A percentile compares a stretch with the other conserved stretches of the same genome.
Conservation (phyloP, 2,888 invertebrate species). For the Trachelus troglodyta region DNA sequence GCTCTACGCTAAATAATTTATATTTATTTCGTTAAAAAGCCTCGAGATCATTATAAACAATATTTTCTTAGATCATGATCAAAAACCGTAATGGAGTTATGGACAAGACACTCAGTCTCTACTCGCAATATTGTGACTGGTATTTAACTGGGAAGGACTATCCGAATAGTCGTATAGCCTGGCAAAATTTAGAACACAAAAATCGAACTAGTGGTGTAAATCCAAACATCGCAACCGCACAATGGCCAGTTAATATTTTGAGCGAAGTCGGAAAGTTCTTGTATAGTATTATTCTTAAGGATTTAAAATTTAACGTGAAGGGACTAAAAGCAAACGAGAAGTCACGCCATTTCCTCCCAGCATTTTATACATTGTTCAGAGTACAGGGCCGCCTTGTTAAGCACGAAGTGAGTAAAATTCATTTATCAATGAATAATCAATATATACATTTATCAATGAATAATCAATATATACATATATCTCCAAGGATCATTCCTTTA, state of each 20-base stretch:
- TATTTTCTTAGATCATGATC: conserved; percentile 72
- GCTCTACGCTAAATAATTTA: not conserved
- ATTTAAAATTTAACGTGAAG: conserved; percentile 85
- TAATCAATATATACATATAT: no score
- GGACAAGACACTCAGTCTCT: conserved; percentile 74
- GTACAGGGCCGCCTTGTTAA: conserved; percentile 74
- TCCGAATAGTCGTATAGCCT: conserved; percentile 72
- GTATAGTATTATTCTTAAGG: conserved; percentile 86
- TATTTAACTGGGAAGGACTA: conserved; percentile 68
- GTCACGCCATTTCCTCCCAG: conserved; percentile 70
- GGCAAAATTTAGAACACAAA: conserved; percentile 75
- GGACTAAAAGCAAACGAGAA: conserved; percentile 71
- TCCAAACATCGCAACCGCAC: conserved; percentile 69
- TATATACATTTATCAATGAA: not conserved
- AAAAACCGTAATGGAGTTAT: conserved; percentile 76
- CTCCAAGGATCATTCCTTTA: not conserved
- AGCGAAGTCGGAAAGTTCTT: conserved; percentile 83
- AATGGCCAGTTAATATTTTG: conserved; percentile 77
- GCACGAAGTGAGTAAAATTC: conserved; percentile 70
- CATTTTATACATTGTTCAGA: conserved; percentile 83
- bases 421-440: not conserved
- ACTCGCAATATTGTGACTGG: conserved; percentile 75
- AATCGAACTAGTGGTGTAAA: conserved; percentile 39
- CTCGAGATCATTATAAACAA: not conserved
- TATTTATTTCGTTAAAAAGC: not conserved